Conservation (phyloP, 2,797 vertebrate genomes). For the Protonibea diacanthus region DNA sequence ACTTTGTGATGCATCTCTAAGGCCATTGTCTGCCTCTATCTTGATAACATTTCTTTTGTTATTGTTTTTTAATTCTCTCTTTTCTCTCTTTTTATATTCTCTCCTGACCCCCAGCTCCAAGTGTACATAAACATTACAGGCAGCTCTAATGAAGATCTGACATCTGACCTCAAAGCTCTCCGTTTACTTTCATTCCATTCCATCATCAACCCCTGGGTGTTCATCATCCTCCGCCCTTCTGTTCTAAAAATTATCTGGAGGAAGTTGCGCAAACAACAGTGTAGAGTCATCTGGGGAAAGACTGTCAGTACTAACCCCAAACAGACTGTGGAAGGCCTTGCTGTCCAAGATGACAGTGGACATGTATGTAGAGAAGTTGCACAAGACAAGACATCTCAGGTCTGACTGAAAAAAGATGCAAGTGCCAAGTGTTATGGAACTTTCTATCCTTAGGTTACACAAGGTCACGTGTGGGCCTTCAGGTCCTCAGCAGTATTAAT, state of each 20-base stretch:
- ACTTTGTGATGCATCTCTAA: no score
- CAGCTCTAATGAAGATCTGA: fast-evolving
- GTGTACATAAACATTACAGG: slow-evolving; percentile 80
- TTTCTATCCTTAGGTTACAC: no score
- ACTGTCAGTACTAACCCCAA: neutral
- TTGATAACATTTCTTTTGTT: no score
- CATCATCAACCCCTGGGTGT: slow-evolving; percentile 92
- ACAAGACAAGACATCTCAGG: neutral
- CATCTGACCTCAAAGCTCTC: slow-evolving; percentile 79
- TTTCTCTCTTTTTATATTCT: neutral
- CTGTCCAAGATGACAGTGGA: neutral
- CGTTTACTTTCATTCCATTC: slow-evolving; percentile 88
- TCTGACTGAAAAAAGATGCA: neutral
- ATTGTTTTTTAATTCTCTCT: neutral
- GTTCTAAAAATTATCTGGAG: slow-evolving; percentile 84
- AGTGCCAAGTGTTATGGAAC: no score
- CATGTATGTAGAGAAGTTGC: no score
- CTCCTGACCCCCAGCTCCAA: slow-evolving; percentile 74
- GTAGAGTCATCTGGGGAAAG: neutral
- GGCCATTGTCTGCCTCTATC: neutral
- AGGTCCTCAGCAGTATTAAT: no score
- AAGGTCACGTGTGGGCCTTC: no score
- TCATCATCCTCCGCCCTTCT: slow-evolving; percentile 87
- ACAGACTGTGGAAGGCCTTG: neutral
- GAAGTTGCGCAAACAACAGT: slow-evolving; percentile 46